A percentile compares a stretch with the other conserved stretches of the same genome.
Evolutionary conservation across 2,113 vertebrate genomes (phyloP).

Genomic region (Benitochromis conjunctus): DNA sequence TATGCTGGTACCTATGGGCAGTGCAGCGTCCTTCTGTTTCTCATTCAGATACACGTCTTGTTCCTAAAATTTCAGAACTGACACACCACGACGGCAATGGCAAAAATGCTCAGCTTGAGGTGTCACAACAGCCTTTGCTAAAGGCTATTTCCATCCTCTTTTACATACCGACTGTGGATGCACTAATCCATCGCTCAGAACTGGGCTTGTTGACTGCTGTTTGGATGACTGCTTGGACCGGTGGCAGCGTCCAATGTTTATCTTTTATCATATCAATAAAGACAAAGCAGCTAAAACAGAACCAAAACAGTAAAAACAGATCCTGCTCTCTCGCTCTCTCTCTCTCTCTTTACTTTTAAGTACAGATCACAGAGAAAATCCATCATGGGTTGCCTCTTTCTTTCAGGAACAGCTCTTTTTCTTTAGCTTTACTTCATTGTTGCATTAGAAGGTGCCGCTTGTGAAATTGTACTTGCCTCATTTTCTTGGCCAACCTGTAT

Average conservation of each 20-base stretch:
- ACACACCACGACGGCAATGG: neutral
- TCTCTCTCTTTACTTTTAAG: neutral
- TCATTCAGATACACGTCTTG: neutral
- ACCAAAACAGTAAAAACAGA: neutral
- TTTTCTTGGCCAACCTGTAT: neutral
- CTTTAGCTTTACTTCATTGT: neutral
- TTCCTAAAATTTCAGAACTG: neutral
- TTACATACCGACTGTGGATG: neutral
- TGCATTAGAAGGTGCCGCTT: neutral
- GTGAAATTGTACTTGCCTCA: neutral
- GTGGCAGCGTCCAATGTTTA: neutral
- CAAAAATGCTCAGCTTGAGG: neutral
- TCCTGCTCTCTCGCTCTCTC: neutral
- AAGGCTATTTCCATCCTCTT: neutral
- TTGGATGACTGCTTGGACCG: neutral
- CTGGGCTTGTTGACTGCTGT: neutral
- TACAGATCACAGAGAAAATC: neutral
- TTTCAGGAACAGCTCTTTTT: neutral
- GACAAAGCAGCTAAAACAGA: neutral
- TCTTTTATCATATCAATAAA: neutral
- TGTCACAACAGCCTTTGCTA: neutral
- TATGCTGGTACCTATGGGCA: neutral
- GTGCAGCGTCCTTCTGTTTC: neutral
- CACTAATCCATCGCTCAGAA: neutral
- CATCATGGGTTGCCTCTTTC: neutral